Percentiles rank a stretch among this genome's conserved stretches.
Evolutionary conservation across 2,113 vertebrate species (phyloP).

Genomic region (Plectropomus leopardus): DNA sequence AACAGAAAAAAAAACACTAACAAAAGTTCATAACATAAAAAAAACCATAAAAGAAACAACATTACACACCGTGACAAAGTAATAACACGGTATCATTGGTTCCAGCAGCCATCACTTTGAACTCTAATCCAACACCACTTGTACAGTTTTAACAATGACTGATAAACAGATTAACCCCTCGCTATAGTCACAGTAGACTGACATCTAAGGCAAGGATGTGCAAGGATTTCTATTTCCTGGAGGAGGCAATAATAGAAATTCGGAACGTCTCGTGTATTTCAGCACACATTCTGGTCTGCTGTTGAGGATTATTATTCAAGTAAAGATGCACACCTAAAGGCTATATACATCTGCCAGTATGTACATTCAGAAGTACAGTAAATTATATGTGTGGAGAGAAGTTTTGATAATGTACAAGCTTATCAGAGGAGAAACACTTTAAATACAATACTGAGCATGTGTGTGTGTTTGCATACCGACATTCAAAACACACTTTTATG

Average conservation of each 20-base stretch:
- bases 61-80: neutral
- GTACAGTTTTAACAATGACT: slow-evolving; percentile 26
- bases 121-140: slow-evolving; percentile 12
- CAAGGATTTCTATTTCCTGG: slow-evolving; percentile 20
- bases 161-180: neutral
- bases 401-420: neutral
- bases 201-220: slow-evolving; percentile 66
- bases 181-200: slow-evolving; percentile 18
- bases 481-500: neutral
- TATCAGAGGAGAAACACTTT: slow-evolving; percentile 16
- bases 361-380: slow-evolving; percentile 46
- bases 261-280: slow-evolving; percentile 38
- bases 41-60: neutral
- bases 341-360: slow-evolving; percentile 19
- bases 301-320: neutral
- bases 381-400: slow-evolving; percentile 6
- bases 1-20: neutral
- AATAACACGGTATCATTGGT: neutral
- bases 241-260: neutral
- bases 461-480: neutral
- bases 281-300: slow-evolving; percentile 29
- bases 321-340: slow-evolving; percentile 2
- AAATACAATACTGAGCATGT: slow-evolving; percentile 19
- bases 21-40: neutral
- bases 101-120: slow-evolving; percentile 26